These are phyloP conservation scores for Tethya wilhelma DNA, from an alignment of 37 sponge, comb jelly and placozoan species.

Conservation along the genomic window DNA sequence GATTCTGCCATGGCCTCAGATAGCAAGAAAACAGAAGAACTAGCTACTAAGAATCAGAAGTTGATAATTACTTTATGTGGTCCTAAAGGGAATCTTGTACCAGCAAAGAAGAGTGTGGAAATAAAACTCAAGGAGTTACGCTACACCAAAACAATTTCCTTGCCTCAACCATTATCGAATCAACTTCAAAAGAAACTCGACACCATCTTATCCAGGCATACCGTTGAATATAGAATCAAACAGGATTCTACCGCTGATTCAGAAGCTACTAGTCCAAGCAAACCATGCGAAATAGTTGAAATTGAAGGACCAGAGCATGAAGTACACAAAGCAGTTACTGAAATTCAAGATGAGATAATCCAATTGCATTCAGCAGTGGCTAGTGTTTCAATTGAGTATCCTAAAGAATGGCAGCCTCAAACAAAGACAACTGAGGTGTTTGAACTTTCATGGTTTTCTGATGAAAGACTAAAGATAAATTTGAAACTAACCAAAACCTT, in stretches of 20 bases:
- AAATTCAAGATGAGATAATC: conserved; percentile 26
- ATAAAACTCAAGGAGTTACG: background rate
- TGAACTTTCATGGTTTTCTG: background rate
- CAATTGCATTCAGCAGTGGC: background rate
- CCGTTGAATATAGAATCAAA: background rate
- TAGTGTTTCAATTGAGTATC: background rate
- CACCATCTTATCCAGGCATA: background rate
- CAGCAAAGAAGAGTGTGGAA: no score
- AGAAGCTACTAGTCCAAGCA: background rate
- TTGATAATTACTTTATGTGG: no score
- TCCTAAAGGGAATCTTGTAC: no score
- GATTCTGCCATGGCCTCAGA: no score
- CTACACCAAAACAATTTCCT: background rate
- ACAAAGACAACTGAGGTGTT: conserved; percentile 1
- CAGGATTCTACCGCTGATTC: background rate
- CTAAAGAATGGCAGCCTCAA: conserved; percentile 37
- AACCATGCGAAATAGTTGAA: background rate
- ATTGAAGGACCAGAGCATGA: conserved; percentile 15
- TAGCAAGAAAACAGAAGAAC: no score
- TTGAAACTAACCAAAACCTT: conserved; percentile 30
- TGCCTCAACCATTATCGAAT: conserved; percentile 4
- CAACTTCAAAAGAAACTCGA: background rate
- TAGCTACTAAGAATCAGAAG: no score
- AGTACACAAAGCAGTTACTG: conserved; percentile 30
- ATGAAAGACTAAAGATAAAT: conserved; percentile 24